Evolutionary conservation across 2,888 invertebrate species (phyloP), one percentile per base, ranked within the genome.

Genomic region (Drosophila sordidula): DNA sequence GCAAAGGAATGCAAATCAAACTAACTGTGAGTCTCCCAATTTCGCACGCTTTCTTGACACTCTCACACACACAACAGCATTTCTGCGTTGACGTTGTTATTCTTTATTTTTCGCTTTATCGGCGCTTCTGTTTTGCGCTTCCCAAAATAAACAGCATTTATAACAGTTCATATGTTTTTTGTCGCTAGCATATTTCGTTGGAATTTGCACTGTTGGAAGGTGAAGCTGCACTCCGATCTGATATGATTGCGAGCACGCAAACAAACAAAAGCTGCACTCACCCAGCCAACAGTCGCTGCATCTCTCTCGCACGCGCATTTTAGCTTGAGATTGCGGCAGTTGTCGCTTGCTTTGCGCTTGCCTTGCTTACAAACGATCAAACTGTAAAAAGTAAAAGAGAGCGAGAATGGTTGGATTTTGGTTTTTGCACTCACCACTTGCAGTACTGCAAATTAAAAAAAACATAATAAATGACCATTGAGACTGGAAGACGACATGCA

Each of bases 61-160:
- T 18, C 8, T 26, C 16, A 14, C 34, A 11, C 3, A 12, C 6
- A 41, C 16, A 18, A 18, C 6, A 32, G 34, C 11, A 18, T n/a
- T n/a, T n/a, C n/a, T 22, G 22, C 36, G 0, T 36, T 22, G 22
- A 22, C 22, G 22, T 22, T 22, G 22, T 22, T 22, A 4, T 36
- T 49, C n/a, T 36, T 49, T 41, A 25, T 32, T 16, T 32, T 16
- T 16, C 45, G 32, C 41, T 44, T 50, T 50, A 25, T 49, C 3
- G 1, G 4, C 36, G 36, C 4, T 29, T 34, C 5, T 62, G 12
- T 14, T 34, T 34, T 36, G 14, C 29, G 36, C 22, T 34, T 46
- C 26, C 18, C 26, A 26, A 59, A 64, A 51, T 46, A 46, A 38
- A 39, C 29, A n/a, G 29, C 45, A 36, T 36, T 36, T 41, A n/a